Conservation (phyloP, 2,888 invertebrate species). For the Magallana nippona region DNA sequence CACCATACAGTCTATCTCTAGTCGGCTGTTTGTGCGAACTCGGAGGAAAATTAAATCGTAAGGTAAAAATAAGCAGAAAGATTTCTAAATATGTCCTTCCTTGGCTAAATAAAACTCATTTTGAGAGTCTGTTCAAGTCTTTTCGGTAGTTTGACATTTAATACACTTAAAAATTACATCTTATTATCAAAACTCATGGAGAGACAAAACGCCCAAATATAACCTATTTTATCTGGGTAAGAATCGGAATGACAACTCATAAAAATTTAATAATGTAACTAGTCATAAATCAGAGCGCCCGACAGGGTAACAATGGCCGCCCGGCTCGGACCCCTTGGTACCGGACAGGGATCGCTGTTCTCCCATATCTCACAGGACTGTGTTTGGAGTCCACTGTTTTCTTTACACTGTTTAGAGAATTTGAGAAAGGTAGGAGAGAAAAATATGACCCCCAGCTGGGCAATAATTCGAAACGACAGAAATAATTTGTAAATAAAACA, state of each 20-base stretch:
- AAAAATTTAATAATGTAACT: constrained; percentile 16
- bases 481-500: neutral
- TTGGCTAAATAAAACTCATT: too few species aligned
- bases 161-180: too few species aligned
- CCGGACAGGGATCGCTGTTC: neutral
- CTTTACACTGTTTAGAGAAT: constrained; percentile 14
- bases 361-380: neutral
- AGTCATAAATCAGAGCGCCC: constrained; percentile 9
- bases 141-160: too few species aligned
- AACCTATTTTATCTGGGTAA: neutral
- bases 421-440: neutral
- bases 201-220: too few species aligned
- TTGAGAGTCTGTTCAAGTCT: too few species aligned
- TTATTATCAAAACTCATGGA: too few species aligned
- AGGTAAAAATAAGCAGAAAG: too few species aligned
- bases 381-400: neutral
- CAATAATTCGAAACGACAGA: neutral
- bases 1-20: too few species aligned
- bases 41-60: too few species aligned
- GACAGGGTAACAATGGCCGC: constrained; percentile 5
- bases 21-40: too few species aligned
- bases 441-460: neutral
- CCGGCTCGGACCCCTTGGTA: neutral
- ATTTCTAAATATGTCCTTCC: too few species aligned
- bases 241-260: neutral